Percentiles rank a stretch among this genome's conserved stretches.
Evolutionary conservation across 1,140 invertebrate species (phyloP).

Genomic region (Dendroctonus ponderosae): DNA sequence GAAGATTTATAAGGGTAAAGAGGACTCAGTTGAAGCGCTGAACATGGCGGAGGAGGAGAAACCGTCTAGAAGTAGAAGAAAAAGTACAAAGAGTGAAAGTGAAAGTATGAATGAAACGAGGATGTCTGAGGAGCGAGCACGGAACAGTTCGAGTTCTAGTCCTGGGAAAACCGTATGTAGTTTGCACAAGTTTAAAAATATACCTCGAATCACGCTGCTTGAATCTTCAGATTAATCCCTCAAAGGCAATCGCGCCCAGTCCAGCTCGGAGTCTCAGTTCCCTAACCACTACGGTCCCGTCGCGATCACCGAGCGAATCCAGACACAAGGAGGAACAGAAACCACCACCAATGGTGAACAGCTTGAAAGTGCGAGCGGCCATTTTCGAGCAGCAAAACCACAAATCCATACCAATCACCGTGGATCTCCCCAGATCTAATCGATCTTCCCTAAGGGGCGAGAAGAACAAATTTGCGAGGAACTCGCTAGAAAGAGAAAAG

Average conservation of each 20-base stretch:
- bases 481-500: constrained; percentile 12
- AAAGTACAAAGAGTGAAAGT: constrained; percentile 34
- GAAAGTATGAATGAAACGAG: constrained; percentile 24
- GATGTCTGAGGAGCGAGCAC: constrained; percentile 11
- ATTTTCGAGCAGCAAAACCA: constrained; percentile 43
- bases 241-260: neutral
- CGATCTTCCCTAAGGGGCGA: constrained; percentile 8
- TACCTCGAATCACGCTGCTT: neutral
- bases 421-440: constrained; percentile 15
- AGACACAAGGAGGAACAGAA: neutral
- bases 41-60: constrained; percentile 15
- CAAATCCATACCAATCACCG: constrained; percentile 22
- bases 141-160: constrained; percentile 15
- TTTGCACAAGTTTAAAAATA: constrained; percentile 12
- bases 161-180: constrained; percentile 15
- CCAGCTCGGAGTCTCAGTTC: constrained; percentile 18
- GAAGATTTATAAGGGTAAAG: constrained; percentile 45
- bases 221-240: constrained; percentile 1
- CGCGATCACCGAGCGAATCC: neutral
- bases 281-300: neutral
- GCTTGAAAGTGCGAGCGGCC: constrained; percentile 41
- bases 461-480: neutral
- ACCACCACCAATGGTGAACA: constrained; percentile 26
- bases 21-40: constrained; percentile 27
- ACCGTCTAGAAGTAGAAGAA: constrained; percentile 25